Conservation (phyloP, 2,888 invertebrate genomes). For the Desoria tigrina region DNA sequence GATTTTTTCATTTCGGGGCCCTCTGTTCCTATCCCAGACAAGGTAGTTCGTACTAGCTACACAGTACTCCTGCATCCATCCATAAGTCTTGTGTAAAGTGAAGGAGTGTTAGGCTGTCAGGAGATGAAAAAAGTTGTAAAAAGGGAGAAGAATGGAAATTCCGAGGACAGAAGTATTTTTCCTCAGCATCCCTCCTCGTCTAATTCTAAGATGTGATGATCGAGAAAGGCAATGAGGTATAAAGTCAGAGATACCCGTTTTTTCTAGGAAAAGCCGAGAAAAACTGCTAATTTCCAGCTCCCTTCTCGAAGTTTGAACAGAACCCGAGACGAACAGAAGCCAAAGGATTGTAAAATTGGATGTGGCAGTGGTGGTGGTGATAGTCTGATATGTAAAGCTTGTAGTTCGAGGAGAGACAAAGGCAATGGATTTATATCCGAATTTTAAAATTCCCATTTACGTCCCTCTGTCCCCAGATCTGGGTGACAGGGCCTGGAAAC, state of each 20-base stretch:
- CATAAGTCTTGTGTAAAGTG: constrained; percentile 2
- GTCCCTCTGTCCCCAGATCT: too few relatives aligned
- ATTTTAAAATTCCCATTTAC: too few relatives aligned
- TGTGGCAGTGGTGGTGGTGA: too few relatives aligned
- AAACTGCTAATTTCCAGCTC: constrained; percentile 15
- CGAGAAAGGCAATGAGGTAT: constrained; percentile 15
- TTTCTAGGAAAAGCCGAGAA: background rate
- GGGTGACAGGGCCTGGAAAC: too few relatives aligned
- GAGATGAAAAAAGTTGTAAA: constrained; percentile 18
- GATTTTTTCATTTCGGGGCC: constrained; percentile 8
- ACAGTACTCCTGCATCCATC: background rate
- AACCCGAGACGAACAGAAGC: too few relatives aligned
- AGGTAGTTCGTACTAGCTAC: constrained; percentile 8
- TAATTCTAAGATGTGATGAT: constrained; percentile 7
- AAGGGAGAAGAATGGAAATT: constrained; percentile 11
- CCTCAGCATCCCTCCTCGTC: background rate
- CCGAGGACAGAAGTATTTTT: background rate
- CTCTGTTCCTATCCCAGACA: too few relatives aligned
- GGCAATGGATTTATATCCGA: too few relatives aligned
- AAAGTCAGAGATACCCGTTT: constrained; percentile 13
- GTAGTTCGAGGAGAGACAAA: too few relatives aligned
- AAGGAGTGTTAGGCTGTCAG: constrained; percentile 6
- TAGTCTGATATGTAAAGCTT: too few relatives aligned
- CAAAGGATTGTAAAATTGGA: too few relatives aligned
- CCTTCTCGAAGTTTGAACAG: background rate